Percentiles rank a stretch among this genome's conserved stretches.
Conservation (phyloP, 1,140 invertebrate species). For the Nilaparvata lugens region DNA sequence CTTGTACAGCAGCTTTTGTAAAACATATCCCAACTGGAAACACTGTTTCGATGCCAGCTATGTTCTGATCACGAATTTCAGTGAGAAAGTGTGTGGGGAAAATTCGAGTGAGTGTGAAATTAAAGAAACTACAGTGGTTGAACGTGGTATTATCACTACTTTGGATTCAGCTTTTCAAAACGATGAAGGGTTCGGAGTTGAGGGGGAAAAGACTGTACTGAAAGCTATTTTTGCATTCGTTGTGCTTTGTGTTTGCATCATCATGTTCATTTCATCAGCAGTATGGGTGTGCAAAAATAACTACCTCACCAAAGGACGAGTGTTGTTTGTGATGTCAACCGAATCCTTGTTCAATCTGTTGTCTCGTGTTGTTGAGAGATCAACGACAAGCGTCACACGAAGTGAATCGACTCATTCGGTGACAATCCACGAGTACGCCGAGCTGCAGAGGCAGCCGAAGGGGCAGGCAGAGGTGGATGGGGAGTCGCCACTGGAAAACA, state of each 20-base stretch:
- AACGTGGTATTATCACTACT: no score
- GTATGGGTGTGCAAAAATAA: slow-evolving; percentile 45
- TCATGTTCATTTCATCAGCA: slow-evolving; percentile 40
- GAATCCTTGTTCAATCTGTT: slow-evolving; percentile 31
- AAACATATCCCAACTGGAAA: no score
- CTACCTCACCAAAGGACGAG: slow-evolving; percentile 37
- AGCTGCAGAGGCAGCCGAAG: slow-evolving; percentile 38
- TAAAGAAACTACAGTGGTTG: no score
- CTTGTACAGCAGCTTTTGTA: no score
- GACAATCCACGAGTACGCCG: slow-evolving; percentile 53
- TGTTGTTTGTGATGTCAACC: slow-evolving; percentile 28
- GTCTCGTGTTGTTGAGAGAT: slow-evolving; percentile 34
- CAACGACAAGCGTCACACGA: slow-evolving; percentile 33
- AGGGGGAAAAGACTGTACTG: slow-evolving; percentile 38
- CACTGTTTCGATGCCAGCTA: no score
- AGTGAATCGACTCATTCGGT: slow-evolving; percentile 46
- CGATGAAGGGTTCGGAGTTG: slow-evolving; percentile 21
- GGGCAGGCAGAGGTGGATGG: slow-evolving; percentile 29
- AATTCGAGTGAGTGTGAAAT: no score
- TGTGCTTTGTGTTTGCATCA: slow-evolving; percentile 38
- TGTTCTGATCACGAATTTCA: no score
- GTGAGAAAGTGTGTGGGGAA: no score
- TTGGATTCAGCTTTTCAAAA: no score
- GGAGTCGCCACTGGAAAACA: slow-evolving; percentile 41
- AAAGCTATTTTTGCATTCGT: slow-evolving; percentile 41